These are phyloP conservation scores for Drosophila meridiana DNA, from an alignment of 2,888 invertebrate genomes.

Conservation along the genomic window DNA sequence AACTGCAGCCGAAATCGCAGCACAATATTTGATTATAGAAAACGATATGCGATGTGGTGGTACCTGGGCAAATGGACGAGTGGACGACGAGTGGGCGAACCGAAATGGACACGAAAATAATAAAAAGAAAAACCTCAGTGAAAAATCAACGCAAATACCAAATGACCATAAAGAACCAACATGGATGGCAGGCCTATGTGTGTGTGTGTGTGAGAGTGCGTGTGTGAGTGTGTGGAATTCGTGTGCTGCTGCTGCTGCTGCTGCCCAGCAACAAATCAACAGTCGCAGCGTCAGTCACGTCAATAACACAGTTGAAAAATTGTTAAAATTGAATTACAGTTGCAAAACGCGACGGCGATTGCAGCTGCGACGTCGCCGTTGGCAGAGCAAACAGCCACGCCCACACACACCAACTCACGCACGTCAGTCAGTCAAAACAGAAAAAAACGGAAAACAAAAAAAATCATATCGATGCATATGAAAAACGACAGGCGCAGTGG, in stretches of 20 bases:
- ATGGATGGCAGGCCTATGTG: conserved; percentile 34
- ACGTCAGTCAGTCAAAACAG: conserved; percentile 25
- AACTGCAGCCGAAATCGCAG: conserved; percentile 65
- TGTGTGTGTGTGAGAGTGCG: background rate
- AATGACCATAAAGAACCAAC: conserved; percentile 63
- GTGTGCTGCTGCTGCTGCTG: conserved; percentile 3
- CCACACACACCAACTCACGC: conserved; percentile 21
- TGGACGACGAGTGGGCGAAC: background rate
- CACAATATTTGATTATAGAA: conserved; percentile 76
- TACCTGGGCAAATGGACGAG: conserved; percentile 17
- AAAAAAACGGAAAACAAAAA: conserved; percentile 18
- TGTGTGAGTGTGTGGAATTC: conserved; percentile 3
- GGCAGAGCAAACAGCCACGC: conserved; percentile 61
- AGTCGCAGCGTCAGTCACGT: conserved; percentile 79
- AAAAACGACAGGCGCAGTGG: conserved; percentile 52
- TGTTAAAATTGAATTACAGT: conserved; percentile 83
- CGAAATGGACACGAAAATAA: conserved; percentile 25
- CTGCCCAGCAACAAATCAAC: conserved; percentile 80
- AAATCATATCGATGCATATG: conserved; percentile 65
- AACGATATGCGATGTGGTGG: conserved; percentile 49
- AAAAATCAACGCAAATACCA: conserved; percentile 74
- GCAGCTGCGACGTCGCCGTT: conserved; percentile 47
- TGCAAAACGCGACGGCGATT: conserved; percentile 76
- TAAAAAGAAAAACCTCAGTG: conserved; percentile 14
- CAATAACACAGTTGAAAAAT: conserved; percentile 84